Evolutionary conservation across 30 jellyfish, hydroid and myxozoan genomes (phyloP).

Genomic region (Pseudorhiza aurosa): DNA sequence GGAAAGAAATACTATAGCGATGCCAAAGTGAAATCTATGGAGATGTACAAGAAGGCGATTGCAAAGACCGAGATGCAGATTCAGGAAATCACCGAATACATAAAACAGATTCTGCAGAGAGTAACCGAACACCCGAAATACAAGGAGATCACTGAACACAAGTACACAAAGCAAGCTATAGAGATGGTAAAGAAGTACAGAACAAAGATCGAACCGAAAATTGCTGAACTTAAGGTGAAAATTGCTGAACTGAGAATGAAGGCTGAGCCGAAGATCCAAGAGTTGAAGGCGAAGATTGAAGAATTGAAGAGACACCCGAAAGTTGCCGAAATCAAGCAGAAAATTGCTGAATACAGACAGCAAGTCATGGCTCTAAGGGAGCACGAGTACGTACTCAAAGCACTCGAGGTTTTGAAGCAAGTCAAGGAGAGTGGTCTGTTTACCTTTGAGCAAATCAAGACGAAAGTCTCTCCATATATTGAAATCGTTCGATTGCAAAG

Average conservation of each 20-base stretch:
- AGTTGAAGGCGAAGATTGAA: conserved; percentile 48
- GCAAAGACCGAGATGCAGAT: conserved; percentile 55
- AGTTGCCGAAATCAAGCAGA: conserved; percentile 49
- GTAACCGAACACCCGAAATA: conserved; percentile 76
- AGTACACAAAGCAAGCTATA: conserved; percentile 47
- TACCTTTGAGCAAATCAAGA: conserved; percentile 61
- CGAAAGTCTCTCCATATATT: conserved; percentile 48
- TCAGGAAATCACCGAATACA: conserved; percentile 47
- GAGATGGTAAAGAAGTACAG: conserved; percentile 32
- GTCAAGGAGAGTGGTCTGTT: conserved; percentile 70
- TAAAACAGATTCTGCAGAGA: conserved; percentile 46
- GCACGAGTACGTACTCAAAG: conserved; percentile 54
- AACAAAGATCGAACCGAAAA: conserved; percentile 29
- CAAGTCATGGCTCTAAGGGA: conserved; percentile 43
- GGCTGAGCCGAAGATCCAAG: conserved; percentile 38
- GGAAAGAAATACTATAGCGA: conserved; percentile 40
- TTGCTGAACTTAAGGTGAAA: conserved; percentile 45
- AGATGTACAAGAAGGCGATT: conserved; percentile 56
- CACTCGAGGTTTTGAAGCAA: conserved; percentile 50
- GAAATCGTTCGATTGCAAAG: neutral
- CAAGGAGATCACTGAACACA: conserved; percentile 57
- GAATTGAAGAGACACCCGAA: conserved; percentile 68
- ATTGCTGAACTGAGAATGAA: conserved; percentile 30
- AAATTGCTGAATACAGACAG: conserved; percentile 48
- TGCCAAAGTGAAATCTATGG: conserved; percentile 54